phyloP scores from a whole-genome alignment of 2,113 vertebrate genomes.

The Drymodes brunneopygia region DNA sequence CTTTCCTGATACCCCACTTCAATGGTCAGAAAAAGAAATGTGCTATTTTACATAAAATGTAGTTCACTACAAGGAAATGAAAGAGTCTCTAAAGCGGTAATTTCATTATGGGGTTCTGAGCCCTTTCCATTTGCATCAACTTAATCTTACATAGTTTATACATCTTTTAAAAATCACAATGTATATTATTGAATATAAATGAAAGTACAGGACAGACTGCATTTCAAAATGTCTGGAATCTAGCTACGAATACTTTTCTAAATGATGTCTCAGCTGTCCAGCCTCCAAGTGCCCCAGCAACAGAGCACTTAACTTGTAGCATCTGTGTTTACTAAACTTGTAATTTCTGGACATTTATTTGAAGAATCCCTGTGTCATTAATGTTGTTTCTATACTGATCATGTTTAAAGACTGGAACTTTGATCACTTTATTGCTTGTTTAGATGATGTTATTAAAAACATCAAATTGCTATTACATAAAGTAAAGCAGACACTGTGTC shows the following conservation, averaged over 20 bases:
- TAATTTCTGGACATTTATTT: not conserved
- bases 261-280: not conserved
- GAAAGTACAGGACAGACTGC: not conserved
- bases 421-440: not conserved
- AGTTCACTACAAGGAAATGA: not conserved
- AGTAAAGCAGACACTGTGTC: not conserved
- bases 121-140: not conserved
- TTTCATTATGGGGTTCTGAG: not conserved
- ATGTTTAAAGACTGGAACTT: not conserved
- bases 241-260: not conserved
- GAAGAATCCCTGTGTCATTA: not conserved
- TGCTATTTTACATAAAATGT: not conserved
- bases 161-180: not conserved
- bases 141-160: not conserved
- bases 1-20: not conserved
- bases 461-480: not conserved
- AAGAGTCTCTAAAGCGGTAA: not conserved
- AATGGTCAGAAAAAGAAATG: not conserved
- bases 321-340: not conserved
- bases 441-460: not conserved
- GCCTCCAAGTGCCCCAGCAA: not conserved
- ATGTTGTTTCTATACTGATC: not conserved
- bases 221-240: conserved; percentile 14
- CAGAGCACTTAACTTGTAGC: not conserved
- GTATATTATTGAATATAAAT: too few relatives aligned